Percentiles rank a stretch among this genome's conserved stretches.
These are phyloP conservation scores for Apamea monoglypha DNA, from an alignment of 2,888 invertebrate species.

Conservation along the genomic window DNA sequence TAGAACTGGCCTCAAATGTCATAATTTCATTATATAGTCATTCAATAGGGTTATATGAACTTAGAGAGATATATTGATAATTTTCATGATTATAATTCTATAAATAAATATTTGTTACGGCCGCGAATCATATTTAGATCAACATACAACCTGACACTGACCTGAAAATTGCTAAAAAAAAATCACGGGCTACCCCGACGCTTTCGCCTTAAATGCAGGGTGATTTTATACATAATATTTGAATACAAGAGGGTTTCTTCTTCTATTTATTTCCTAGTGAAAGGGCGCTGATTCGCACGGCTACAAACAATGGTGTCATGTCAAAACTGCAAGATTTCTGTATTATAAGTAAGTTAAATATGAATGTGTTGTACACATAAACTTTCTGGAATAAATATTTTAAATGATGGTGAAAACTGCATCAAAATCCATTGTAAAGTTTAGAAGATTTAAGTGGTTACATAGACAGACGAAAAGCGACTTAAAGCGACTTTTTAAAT, in stretches of 20 bases:
- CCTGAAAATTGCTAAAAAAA: too few species aligned
- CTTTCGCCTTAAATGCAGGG: background rate
- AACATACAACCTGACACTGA: too few species aligned
- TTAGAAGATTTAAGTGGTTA: background rate
- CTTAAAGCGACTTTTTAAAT: background rate
- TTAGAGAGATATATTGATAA: too few species aligned
- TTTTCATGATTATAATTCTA: too few species aligned
- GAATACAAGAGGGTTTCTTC: background rate
- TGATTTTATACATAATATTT: background rate
- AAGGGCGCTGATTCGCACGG: background rate
- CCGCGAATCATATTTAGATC: too few species aligned
- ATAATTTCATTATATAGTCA: too few species aligned
- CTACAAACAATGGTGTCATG: background rate
- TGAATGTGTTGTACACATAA: background rate
- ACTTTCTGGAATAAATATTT: background rate
- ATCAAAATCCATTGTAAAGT: background rate
- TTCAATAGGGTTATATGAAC: too few species aligned
- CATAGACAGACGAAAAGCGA: background rate
- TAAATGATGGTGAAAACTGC: background rate
- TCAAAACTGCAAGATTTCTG: background rate
- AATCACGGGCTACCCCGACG: too few species aligned
- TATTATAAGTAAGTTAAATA: background rate
- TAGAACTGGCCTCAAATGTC: too few species aligned
- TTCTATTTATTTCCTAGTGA: background rate
- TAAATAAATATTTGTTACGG: too few species aligned